Evolutionary conservation across 2,113 vertebrate species (phyloP).

Genomic region (Psittacus erithacus): DNA sequence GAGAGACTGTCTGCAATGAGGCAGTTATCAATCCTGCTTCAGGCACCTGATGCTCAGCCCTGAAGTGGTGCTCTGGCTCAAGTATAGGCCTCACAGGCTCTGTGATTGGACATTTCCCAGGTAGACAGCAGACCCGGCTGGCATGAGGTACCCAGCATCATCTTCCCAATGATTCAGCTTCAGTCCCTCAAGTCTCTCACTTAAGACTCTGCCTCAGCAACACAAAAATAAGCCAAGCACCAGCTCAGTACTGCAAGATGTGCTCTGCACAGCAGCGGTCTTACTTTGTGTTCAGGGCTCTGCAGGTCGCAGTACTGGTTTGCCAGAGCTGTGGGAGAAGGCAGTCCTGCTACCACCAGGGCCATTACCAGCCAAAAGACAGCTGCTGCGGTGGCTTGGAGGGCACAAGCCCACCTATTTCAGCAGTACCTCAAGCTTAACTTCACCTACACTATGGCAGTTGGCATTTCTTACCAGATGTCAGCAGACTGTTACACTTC

Average conservation of each 20-base stretch:
- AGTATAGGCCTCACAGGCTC: rapidly evolving
- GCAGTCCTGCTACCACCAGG: neutral
- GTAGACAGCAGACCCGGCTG: no score
- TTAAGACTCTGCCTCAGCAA: rapidly evolving
- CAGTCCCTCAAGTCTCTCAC: neutral
- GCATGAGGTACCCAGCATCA: neutral
- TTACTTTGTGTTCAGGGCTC: neutral
- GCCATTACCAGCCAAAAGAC: rapidly evolving
- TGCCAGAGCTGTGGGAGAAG: no score
- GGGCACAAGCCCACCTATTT: rapidly evolving
- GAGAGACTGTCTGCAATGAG: neutral
- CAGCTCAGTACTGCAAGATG: no score
- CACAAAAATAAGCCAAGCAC: neutral
- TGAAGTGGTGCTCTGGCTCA: rapidly evolving
- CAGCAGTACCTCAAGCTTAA: neutral
- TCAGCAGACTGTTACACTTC: neutral
- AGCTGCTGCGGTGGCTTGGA: neutral
- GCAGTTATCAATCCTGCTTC: neutral
- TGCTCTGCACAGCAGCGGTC: neutral
- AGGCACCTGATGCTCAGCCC: neutral
- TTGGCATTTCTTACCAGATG: neutral
- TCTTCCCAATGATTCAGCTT: neutral
- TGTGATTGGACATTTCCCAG: neutral
- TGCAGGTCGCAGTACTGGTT: rapidly evolving
- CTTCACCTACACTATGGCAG: rapidly evolving